Evolutionary conservation across 2,888 invertebrate species (phyloP), one percentile per base, ranked within the genome.

Genomic region (Drosophila subsilvestris): DNA sequence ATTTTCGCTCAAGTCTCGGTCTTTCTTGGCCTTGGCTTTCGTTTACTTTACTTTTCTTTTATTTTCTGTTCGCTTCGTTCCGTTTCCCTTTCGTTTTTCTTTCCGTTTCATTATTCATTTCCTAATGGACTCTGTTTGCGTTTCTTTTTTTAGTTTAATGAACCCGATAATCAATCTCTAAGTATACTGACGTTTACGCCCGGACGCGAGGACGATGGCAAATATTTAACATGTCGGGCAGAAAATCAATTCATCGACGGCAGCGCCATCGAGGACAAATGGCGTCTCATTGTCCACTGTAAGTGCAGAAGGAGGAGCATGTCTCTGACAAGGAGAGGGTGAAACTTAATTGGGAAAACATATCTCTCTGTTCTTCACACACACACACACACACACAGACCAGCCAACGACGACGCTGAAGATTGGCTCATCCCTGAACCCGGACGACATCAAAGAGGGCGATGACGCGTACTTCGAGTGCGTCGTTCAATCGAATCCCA

Each of bases 401-500:
- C 94, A 95, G 81, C 97, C 97, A 18, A 95, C 96, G 73, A 96
- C 97, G 37, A 94, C 95, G 76, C 93, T 97, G 80, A 96, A 95
- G 93, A 96, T 97, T 95, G 97, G 97, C 56, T 95, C 96, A 75
- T 96, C 95, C 85, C 93, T 97, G 81, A 96, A 97, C 92, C 96
- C 97, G 10, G 95, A 96, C 80, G 96, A 96, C 92, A 97, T 97
- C 91, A 97, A 97, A 92, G 97, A 97, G 92, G 96, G 97, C 42
- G 97, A 96, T 90, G 97, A 97, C 92, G 97, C 97, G 67, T 97
- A 97, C 92, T 97, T 97, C 92, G 97, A 97, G 91, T 97, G 97
- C 92, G 95, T 95, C 79, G 96, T 97, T 76, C 94, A 95, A 90
- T 95, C 97, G 55, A 97, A 97, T 93, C 97, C 97, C 18, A 96